A percentile compares a stretch with the other conserved stretches of the same genome.
These are phyloP conservation scores for Drusus annulatus DNA, from an alignment of 1,140 invertebrate species.

Conservation along the genomic window DNA sequence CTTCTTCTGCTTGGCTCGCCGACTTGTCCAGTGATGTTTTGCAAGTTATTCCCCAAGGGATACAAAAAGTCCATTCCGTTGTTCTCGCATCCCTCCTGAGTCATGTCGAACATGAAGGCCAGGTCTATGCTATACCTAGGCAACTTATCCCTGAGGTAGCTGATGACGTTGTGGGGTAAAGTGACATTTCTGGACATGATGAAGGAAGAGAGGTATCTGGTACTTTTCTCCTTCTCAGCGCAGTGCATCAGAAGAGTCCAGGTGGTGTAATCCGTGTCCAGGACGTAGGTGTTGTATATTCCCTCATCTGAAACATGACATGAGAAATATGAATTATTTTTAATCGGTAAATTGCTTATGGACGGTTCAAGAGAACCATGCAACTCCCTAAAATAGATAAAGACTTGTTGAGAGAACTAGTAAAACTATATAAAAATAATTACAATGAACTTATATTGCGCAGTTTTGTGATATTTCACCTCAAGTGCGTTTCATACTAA, in stretches of 20 bases:
- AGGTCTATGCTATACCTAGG: constrained; percentile 81
- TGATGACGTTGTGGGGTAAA: constrained; percentile 75
- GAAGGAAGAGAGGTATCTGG: constrained; percentile 87
- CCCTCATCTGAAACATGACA: constrained; percentile 79
- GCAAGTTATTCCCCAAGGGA: constrained; percentile 7
- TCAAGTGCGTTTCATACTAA: too few species aligned
- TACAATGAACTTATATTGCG: too few species aligned
- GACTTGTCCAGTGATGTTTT: constrained; percentile 15
- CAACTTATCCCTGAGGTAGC: constrained; percentile 74
- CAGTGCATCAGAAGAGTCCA: constrained; percentile 89
- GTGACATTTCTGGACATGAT: constrained; percentile 79
- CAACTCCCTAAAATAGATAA: too few species aligned
- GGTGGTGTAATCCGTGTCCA: constrained; percentile 86
- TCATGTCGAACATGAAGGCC: constrained; percentile 86
- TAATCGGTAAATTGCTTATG: too few species aligned
- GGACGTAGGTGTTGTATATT: constrained; percentile 89
- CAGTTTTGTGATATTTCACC: too few species aligned
- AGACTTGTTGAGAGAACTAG: too few species aligned
- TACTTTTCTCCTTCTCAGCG: constrained; percentile 85
- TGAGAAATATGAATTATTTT: too few species aligned
- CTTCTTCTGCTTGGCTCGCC: constrained; percentile 4
- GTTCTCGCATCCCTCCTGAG: constrained; percentile 77
- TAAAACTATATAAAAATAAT: too few species aligned
- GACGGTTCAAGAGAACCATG: too few species aligned
- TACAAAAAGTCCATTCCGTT: constrained; percentile 17